Evolutionary conservation across 2,797 vertebrate genomes (phyloP).

Genomic region (Ceryle rudis): DNA sequence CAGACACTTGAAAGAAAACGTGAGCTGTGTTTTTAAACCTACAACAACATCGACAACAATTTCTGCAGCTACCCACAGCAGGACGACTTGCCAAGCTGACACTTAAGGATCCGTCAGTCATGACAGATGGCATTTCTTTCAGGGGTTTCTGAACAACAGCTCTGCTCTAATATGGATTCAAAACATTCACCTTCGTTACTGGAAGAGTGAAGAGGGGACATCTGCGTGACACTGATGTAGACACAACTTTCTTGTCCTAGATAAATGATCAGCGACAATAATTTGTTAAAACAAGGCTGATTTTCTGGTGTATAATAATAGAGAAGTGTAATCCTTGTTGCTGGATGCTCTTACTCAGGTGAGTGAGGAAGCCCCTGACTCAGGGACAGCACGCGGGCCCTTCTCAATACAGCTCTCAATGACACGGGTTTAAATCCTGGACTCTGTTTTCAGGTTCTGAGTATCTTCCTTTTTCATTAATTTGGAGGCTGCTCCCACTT

Average conservation of each 20-base stretch:
- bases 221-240: background rate
- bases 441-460: background rate
- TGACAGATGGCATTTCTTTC: background rate
- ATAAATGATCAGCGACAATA: background rate
- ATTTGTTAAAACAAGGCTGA: slow-evolving; percentile 19
- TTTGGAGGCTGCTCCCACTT: background rate
- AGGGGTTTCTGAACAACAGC: slow-evolving; percentile 9
- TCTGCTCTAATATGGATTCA: slow-evolving; percentile 25
- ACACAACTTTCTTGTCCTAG: background rate
- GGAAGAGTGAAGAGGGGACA: background rate
- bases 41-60: slow-evolving; percentile 68
- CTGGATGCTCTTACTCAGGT: background rate
- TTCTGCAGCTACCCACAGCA: slow-evolving; percentile 70
- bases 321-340: background rate
- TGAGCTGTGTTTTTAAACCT: slow-evolving; percentile 66
- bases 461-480: background rate
- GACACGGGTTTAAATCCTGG: background rate
- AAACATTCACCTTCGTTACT: slow-evolving; percentile 18
- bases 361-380: background rate
- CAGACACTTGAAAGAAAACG: slow-evolving; percentile 69
- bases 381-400: background rate
- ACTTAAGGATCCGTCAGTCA: background rate
- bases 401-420: background rate
- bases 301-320: background rate
- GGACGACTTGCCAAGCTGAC: slow-evolving; percentile 66